Evolutionary conservation across 1,140 invertebrate species (phyloP).

Genomic region (Pygmarrhopalites habei): DNA sequence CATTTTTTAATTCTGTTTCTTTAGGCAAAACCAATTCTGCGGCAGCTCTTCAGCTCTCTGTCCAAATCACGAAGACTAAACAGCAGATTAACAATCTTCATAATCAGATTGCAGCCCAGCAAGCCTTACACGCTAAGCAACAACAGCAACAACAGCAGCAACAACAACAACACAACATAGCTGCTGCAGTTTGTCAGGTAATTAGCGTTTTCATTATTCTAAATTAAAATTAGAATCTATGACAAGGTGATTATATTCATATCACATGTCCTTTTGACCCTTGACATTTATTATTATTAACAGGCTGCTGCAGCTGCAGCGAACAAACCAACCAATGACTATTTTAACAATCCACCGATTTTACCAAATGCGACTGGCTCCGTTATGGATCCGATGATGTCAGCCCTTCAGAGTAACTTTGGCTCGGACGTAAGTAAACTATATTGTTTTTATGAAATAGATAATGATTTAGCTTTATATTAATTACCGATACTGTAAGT

Average conservation of each 20-base stretch:
- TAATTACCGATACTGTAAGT: too few relatives aligned
- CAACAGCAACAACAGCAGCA: constrained; percentile 37
- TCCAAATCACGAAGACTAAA: constrained; percentile 84
- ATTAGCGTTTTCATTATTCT: too few relatives aligned
- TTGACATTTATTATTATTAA: neutral
- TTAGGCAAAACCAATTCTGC: constrained; percentile 43
- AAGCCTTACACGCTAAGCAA: constrained; percentile 82
- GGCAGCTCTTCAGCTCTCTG: constrained; percentile 60
- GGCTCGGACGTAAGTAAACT: too few relatives aligned
- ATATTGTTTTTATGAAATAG: too few relatives aligned
- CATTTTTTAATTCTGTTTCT: too few relatives aligned
- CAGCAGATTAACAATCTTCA: constrained; percentile 84
- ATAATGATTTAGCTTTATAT: too few relatives aligned
- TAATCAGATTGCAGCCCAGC: constrained; percentile 86
- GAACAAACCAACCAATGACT: constrained; percentile 32
- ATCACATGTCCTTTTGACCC: neutral
- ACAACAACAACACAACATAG: constrained; percentile 20
- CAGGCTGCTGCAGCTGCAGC: constrained; percentile 18
- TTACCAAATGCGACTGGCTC: constrained; percentile 20
- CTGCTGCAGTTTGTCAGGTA: too few relatives aligned
- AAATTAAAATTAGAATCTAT: too few relatives aligned
- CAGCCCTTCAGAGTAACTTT: constrained; percentile 32
- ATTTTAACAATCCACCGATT: constrained; percentile 27
- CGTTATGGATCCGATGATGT: constrained; percentile 32
- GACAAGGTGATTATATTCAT: neutral